These are phyloP conservation scores for Stegophylla sp. DNA, from an alignment of 2,888 invertebrate species.

Conservation along the genomic window DNA sequence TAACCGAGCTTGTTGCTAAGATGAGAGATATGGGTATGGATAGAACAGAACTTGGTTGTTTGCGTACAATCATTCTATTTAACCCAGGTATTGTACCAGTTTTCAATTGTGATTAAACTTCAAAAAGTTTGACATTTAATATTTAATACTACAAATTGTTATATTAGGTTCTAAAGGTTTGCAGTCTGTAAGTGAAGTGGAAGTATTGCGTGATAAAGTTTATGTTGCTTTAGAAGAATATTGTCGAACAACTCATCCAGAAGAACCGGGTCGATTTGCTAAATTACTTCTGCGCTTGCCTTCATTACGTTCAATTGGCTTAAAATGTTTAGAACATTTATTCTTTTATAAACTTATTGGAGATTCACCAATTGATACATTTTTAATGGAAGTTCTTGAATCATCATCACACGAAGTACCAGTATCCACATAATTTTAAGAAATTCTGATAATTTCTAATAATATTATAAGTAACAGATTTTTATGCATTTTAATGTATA, in stretches of 20 bases:
- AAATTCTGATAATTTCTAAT: background rate
- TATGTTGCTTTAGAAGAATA: constrained; percentile 96
- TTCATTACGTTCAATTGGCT: constrained; percentile 86
- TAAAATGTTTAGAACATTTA: constrained; percentile 92
- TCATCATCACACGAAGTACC: constrained; percentile 66
- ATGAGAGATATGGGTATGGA: constrained; percentile 96
- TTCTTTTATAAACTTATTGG: constrained; percentile 93
- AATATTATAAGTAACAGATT: background rate
- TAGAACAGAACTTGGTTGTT: constrained; percentile 90
- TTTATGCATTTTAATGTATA: background rate
- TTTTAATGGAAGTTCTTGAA: constrained; percentile 83
- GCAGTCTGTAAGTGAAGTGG: constrained; percentile 81
- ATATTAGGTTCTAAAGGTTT: constrained; percentile 84
- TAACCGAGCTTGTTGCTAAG: constrained; percentile 91
- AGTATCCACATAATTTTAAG: constrained; percentile 38
- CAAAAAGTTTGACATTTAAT: background rate
- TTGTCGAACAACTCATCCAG: constrained; percentile 83
- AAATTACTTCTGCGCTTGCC: constrained; percentile 89
- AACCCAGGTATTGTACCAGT: constrained; percentile 77
- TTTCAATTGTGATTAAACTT: background rate
- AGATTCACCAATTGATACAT: constrained; percentile 83
- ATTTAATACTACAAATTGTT: constrained; percentile 32
- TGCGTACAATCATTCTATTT: constrained; percentile 92
- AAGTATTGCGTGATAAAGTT: constrained; percentile 89
- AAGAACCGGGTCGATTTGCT: constrained; percentile 94